Base-by-base conservation (phyloP, 2,888 invertebrate genomes). In the Augochlorella aurata region DNA sequence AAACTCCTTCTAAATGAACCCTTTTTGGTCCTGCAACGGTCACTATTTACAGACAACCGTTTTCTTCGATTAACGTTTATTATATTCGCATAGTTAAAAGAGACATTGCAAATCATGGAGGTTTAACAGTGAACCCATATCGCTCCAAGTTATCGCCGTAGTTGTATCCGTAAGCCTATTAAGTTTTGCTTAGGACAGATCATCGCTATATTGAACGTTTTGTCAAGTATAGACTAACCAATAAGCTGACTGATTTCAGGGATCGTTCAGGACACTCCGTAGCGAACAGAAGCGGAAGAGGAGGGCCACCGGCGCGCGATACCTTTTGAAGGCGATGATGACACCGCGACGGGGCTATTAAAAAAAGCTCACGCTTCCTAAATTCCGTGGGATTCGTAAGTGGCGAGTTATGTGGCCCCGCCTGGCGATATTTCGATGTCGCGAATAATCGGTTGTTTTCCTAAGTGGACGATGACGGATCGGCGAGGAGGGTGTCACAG, bases 341-440 rank as follows among this genome's bases (percentile, higher is more conserved):
- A 83, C 85, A 87, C 69, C 65, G 66, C 38, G 3, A 80, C 71
- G 79, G 24, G 66, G 86, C 88, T 88, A 88, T 88, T 88, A 89
- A 86, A 88, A 88, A 87, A 84, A 87, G 79, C 86, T 78, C 78
- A 45, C 79, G 87, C 83, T 89, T 89, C 89, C 88, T 89, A 89
- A 89, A 89, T 89, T 85, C 83, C 85, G 85, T 81, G 79, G 24
- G 85, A 87, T 89, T 89, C 90, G 89, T 89, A 87, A 88, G 87
- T 87, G 87, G 70, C 74, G 80, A 89, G 89, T 85, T 85, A 89
- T 89, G 86, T 87, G 88, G 88, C 81, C 79, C 81, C 81, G 76
- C 78, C 54, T 38, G 66, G 81, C 68, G 77, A 89, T 85, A 89
- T 87, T 87, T 89, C 82, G 85, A 73, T 80, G 74, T 82, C 75